These are phyloP conservation scores for Agriopis aurantiaria DNA, from an alignment of 2,888 invertebrate genomes.

Conservation along the genomic window DNA sequence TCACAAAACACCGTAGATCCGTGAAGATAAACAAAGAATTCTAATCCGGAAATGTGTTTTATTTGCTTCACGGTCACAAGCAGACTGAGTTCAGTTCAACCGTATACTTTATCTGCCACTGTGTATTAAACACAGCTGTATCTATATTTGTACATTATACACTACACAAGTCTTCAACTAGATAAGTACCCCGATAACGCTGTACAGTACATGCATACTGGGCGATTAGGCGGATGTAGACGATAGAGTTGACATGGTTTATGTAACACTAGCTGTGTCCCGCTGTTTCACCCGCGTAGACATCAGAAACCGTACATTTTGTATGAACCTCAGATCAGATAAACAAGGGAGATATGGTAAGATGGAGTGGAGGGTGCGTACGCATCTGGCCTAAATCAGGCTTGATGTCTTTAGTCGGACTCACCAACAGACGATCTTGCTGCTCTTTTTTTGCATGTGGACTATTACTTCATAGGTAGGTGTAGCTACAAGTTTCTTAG, in stretches of 20 bases:
- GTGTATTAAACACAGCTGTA: slow-evolving; percentile 14
- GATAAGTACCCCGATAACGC: not conserved
- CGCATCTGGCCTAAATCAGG: too few species aligned
- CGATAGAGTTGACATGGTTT: not conserved
- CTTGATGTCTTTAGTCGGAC: too few species aligned
- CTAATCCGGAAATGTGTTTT: not conserved
- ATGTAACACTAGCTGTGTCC: not conserved
- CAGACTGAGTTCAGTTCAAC: slow-evolving; percentile 4
- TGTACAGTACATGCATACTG: not conserved
- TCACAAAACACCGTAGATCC: not conserved
- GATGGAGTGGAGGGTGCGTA: too few species aligned
- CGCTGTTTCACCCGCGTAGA: too few species aligned
- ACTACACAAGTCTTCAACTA: not conserved
- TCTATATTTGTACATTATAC: slow-evolving; percentile 1
- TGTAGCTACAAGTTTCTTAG: too few species aligned
- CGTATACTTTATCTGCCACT: slow-evolving; percentile 4
- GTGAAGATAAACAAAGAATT: not conserved
- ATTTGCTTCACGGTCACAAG: slow-evolving; percentile 5
- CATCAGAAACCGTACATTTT: too few species aligned
- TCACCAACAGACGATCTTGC: too few species aligned
- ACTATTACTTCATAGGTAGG: too few species aligned
- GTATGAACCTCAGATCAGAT: too few species aligned
- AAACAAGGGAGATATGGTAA: too few species aligned
- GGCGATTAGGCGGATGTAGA: not conserved
- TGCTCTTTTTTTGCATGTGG: too few species aligned